Evolutionary conservation across 2,113 vertebrate genomes (phyloP).

Genomic region (Psilopogon haemacephalus): DNA sequence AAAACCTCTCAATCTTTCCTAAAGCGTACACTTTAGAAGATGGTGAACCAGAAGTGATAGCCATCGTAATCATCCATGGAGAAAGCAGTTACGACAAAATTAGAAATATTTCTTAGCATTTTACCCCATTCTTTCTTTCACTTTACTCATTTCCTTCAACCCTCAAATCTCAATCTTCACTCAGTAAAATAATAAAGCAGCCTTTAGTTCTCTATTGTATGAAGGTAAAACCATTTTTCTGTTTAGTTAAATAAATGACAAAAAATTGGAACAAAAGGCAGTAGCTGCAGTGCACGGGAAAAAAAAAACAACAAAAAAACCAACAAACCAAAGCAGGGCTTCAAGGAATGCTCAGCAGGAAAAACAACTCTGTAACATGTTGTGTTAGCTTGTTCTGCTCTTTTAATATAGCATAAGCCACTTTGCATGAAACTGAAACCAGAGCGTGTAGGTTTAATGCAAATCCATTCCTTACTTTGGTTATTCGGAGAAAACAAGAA

Average conservation of each 20-base stretch:
- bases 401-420: neutral
- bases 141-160: neutral
- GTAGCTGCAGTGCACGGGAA: neutral
- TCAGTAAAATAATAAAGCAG: neutral
- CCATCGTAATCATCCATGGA: neutral
- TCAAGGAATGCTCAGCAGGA: neutral
- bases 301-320: no score
- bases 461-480: neutral
- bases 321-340: neutral
- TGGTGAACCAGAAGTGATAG: slow-evolving; percentile 6
- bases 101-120: slow-evolving; percentile 9
- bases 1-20: slow-evolving; percentile 45
- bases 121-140: neutral
- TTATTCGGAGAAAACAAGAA: neutral
- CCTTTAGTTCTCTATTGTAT: neutral
- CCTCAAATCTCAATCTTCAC: neutral
- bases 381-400: neutral
- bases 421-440: neutral
- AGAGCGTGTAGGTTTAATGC: neutral
- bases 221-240: neutral
- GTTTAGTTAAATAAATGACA: neutral
- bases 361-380: neutral
- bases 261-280: neutral
- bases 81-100: slow-evolving; percentile 46
- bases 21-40: neutral